Conservation (phyloP, 2,113 vertebrate genomes). For the Mormyrus lacerda region DNA sequence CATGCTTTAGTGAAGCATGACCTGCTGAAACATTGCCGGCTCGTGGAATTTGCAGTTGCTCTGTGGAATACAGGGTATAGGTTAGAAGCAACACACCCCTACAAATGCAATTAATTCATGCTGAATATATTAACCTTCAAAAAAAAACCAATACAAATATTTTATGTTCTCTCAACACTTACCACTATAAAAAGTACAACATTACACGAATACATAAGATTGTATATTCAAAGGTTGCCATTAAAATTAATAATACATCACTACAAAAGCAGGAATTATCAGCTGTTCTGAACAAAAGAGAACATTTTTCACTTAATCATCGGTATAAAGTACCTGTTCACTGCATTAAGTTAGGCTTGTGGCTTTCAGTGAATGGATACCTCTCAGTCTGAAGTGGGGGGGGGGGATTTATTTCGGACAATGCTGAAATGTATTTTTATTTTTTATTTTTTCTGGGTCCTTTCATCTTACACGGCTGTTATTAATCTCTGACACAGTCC, state of each 20-base stretch:
- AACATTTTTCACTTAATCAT: neutral
- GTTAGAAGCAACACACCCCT: neutral
- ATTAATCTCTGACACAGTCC: slow-evolving; percentile 26
- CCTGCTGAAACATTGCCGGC: neutral
- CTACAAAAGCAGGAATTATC: slow-evolving; percentile 3
- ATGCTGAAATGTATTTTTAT: slow-evolving; percentile 5
- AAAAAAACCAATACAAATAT: neutral
- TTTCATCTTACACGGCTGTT: slow-evolving; percentile 11
- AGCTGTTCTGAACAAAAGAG: slow-evolving; percentile 7
- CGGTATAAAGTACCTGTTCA: neutral
- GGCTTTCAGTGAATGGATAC: neutral
- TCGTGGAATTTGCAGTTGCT: neutral
- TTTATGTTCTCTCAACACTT: neutral
- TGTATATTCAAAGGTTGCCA: neutral
- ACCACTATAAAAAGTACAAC: neutral
- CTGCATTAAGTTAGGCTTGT: slow-evolving; percentile 20
- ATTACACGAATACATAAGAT: neutral
- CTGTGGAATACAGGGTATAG: neutral
- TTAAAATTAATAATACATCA: neutral
- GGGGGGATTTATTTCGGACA: slow-evolving; percentile 8
- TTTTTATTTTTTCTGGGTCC: neutral
- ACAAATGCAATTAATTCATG: neutral
- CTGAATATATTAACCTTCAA: slow-evolving; percentile 1
- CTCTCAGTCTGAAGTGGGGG: neutral
- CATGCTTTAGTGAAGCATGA: neutral